phyloP scores from a whole-genome alignment of 2,113 vertebrate genomes.

The Peromyscus californicus region DNA sequence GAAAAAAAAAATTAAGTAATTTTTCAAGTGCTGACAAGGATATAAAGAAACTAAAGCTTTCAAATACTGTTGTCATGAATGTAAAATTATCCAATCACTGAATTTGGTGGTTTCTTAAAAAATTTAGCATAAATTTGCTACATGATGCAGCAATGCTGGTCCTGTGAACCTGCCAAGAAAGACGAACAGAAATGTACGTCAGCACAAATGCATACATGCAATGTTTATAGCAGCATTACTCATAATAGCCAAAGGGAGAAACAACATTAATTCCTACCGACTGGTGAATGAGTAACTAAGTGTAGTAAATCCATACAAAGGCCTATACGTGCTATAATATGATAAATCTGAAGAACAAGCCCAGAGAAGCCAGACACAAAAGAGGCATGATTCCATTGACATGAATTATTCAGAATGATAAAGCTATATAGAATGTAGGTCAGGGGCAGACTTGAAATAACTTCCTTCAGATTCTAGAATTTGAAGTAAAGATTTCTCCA shows the following conservation, averaged over 20 bases:
- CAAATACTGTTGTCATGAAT: neutral
- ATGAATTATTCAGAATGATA: conserved; percentile 6
- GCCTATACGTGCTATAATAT: neutral
- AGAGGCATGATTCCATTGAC: neutral
- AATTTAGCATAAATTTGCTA: conserved; percentile 19
- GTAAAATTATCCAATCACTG: neutral
- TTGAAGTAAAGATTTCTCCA: neutral
- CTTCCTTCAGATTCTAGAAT: neutral
- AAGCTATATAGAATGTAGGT: neutral
- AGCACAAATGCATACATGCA: neutral
- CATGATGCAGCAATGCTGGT: neutral
- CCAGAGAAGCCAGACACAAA: conserved; percentile 34
- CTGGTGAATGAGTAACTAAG: neutral
- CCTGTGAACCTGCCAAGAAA: conserved; percentile 15
- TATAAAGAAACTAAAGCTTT: neutral
- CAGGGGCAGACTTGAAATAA: conserved; percentile 13
- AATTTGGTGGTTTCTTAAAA: conserved; percentile 22
- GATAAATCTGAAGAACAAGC: neutral
- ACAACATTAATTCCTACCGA: neutral
- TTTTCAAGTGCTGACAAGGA: neutral
- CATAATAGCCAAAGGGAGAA: neutral
- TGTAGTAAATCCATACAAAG: neutral
- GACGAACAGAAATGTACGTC: neutral
- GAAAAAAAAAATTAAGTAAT: neutral
- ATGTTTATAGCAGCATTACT: neutral